Conservation (phyloP, 1,140 invertebrate species). For the Hypsibius dujardini region DNA sequence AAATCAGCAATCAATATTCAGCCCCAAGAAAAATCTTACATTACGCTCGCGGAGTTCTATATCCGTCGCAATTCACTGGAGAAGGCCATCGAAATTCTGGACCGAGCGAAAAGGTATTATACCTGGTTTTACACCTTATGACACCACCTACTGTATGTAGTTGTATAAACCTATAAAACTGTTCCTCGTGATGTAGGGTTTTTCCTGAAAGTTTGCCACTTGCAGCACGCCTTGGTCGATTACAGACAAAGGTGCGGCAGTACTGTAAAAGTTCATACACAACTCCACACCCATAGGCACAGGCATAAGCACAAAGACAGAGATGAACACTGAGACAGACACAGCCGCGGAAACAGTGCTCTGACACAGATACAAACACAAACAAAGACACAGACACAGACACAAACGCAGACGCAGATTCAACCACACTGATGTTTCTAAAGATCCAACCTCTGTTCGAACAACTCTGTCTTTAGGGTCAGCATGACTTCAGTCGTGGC, state of each 20-base stretch:
- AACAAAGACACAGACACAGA: too few species aligned
- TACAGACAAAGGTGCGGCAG: background rate
- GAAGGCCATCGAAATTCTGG: constrained; percentile 1
- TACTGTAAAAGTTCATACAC: too few species aligned
- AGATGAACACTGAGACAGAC: too few species aligned
- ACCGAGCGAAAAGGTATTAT: background rate
- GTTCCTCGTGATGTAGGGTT: background rate
- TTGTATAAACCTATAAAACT: background rate
- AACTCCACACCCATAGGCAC: too few species aligned
- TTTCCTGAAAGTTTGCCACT: background rate
- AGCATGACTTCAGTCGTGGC: background rate
- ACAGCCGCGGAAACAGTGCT: too few species aligned
- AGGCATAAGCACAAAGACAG: too few species aligned
- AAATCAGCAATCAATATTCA: constrained; percentile 11
- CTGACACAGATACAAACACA: too few species aligned
- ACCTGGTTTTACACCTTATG: too few species aligned
- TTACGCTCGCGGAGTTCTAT: background rate
- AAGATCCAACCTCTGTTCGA: too few species aligned
- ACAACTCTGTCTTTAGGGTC: background rate
- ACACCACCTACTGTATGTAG: too few species aligned
- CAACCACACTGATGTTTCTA: too few species aligned
- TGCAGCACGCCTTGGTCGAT: background rate
- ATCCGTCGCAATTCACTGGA: background rate
- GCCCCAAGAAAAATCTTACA: constrained; percentile 16
- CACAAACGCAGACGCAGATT: too few species aligned